phyloP scores from a whole-genome alignment of 2,888 invertebrate genomes.

The Strigamia maritima region DNA sequence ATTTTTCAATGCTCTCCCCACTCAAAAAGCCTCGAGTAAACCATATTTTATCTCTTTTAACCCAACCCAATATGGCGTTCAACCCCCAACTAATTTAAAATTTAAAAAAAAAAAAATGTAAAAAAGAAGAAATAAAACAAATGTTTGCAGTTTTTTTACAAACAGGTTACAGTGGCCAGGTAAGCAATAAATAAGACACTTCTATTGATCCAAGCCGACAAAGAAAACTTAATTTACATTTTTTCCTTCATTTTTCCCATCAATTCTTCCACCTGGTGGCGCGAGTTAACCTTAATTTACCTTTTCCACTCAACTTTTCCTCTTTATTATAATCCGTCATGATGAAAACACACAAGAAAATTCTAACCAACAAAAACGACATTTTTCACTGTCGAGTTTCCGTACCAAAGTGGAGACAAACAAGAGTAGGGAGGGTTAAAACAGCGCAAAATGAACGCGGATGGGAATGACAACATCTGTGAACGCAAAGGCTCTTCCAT shows the following conservation, averaged over 20 bases:
- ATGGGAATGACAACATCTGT: constrained; percentile 35
- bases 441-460: constrained; percentile 21
- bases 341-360: neutral
- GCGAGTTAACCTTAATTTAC: constrained; percentile 11
- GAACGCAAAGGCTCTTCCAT: constrained; percentile 11
- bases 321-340: neutral
- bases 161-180: constrained; percentile 14
- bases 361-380: neutral
- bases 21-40: neutral
- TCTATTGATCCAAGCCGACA: constrained; percentile 16
- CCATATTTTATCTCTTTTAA: neutral
- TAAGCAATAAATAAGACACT: constrained; percentile 22
- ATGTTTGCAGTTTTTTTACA: neutral
- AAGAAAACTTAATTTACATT: constrained; percentile 23
- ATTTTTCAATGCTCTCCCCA: neutral
- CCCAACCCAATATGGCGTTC: constrained; percentile 7
- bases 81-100: neutral
- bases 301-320: neutral
- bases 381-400: neutral
- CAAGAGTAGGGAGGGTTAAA: neutral
- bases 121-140: neutral
- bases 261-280: constrained; percentile 13
- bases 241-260: constrained; percentile 5
- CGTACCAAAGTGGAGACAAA: constrained; percentile 7
- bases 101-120: neutral